Percentiles rank a stretch among this genome's conserved stretches.
These are phyloP conservation scores for Chaitophorus viminalis DNA, from an alignment of 2,888 invertebrate genomes.

Conservation along the genomic window DNA sequence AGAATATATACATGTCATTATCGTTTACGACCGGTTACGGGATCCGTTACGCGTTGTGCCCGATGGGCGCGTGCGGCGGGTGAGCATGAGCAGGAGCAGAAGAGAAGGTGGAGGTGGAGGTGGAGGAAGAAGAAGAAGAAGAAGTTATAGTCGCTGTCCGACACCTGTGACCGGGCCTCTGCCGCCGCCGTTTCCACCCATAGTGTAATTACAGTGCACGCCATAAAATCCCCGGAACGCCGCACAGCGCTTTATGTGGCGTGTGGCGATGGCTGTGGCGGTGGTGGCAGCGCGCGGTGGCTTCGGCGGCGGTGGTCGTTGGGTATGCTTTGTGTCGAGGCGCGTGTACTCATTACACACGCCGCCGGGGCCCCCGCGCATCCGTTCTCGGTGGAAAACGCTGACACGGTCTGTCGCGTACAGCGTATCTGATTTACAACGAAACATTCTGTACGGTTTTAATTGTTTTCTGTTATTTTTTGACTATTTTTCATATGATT, in stretches of 20 bases:
- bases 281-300: conserved; percentile 15
- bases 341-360: conserved; percentile 57
- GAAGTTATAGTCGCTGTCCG: conserved; percentile 61
- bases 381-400: conserved; percentile 58
- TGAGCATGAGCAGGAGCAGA: neutral
- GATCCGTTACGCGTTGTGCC: conserved; percentile 52
- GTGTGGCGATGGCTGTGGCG: conserved; percentile 29
- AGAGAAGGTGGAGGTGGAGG: neutral
- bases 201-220: conserved; percentile 60
- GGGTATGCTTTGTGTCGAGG: conserved; percentile 60
- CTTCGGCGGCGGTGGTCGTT: conserved; percentile 44
- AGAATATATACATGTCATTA: conserved; percentile 37
- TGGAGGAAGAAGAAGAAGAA: conserved; percentile 33
- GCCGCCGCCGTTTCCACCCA: conserved; percentile 46
- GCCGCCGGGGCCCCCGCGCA: conserved; percentile 50
- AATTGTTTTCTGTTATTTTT: conserved; percentile 45
- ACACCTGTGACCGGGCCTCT: conserved; percentile 62
- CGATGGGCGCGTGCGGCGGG: conserved; percentile 25
- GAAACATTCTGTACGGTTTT: conserved; percentile 40
- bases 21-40: conserved; percentile 54
- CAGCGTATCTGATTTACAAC: conserved; percentile 60
- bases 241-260: conserved; percentile 48
- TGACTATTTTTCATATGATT: conserved; percentile 1
- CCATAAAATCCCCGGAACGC: conserved; percentile 62
- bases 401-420: conserved; percentile 62